These are phyloP conservation scores for Regulus satrapa DNA, from an alignment of 2,113 vertebrate genomes.

Conservation along the genomic window DNA sequence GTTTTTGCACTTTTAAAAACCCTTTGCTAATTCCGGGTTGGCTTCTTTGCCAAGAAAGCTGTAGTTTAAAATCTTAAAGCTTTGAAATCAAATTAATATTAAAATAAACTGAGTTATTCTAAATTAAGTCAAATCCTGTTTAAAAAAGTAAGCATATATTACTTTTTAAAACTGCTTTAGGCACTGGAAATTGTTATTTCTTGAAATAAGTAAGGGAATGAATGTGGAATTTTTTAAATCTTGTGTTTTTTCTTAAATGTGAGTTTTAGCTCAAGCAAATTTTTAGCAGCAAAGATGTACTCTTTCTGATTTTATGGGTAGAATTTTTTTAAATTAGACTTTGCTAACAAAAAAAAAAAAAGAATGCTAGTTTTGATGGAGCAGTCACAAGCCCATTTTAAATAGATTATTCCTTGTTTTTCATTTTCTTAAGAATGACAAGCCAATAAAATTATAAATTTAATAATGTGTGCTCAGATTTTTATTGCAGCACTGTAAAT, in stretches of 20 bases:
- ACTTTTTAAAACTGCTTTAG: background rate
- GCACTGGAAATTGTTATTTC: background rate
- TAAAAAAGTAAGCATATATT: background rate
- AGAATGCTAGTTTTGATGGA: fast-evolving
- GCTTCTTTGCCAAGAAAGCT: background rate
- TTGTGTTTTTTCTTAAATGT: background rate
- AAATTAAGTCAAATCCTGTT: background rate
- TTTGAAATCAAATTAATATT: background rate
- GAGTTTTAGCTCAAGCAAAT: background rate
- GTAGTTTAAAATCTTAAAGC: background rate
- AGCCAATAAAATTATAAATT: background rate
- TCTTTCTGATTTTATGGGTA: background rate
- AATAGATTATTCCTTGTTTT: background rate
- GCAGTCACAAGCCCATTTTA: background rate
- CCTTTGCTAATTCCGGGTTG: background rate
- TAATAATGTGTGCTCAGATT: background rate
- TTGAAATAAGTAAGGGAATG: background rate
- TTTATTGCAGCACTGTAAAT: background rate
- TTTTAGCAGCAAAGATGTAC: background rate
- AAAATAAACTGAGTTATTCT: background rate
- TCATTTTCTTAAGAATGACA: background rate
- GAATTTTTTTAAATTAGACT: background rate
- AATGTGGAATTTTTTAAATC: background rate
- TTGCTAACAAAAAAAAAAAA: background rate
- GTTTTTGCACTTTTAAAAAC: background rate